A percentile compares a stretch with the other conserved stretches of the same genome.
phyloP scores from a whole-genome alignment of 2,113 vertebrate species.

The Caracal caracal region DNA sequence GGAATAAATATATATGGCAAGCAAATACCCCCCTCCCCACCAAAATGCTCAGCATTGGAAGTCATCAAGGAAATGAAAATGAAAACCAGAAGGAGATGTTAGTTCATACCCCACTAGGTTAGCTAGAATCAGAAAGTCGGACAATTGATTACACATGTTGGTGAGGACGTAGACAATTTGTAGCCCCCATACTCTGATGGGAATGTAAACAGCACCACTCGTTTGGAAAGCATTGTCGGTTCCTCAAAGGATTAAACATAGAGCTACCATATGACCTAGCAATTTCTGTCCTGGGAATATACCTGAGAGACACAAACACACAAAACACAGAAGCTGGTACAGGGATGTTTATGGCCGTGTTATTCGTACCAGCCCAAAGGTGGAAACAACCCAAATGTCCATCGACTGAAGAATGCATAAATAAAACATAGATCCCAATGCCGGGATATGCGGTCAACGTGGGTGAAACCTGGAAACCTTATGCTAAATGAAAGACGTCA shows the following conservation, averaged over 20 bases:
- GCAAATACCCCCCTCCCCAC: fast-evolving
- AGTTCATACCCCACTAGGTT: neutral
- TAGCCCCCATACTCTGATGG: neutral
- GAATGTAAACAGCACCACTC: neutral
- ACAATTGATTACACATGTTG: neutral
- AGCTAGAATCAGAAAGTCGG: neutral
- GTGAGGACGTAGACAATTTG: neutral
- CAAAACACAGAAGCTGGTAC: neutral
- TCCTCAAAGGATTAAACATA: neutral
- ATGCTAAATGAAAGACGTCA: neutral
- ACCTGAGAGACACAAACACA: neutral
- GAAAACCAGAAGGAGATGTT: neutral
- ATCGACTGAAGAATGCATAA: neutral
- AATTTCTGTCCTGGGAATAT: neutral
- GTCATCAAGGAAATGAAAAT: neutral
- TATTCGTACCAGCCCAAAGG: neutral
- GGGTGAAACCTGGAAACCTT: neutral
- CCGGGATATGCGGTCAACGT: too few relatives aligned
- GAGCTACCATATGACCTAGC: neutral
- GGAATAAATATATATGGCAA: neutral
- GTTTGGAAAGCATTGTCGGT: neutral
- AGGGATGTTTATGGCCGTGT: neutral
- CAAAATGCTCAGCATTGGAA: neutral
- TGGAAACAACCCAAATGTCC: neutral
- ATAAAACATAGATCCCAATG: neutral